Evolutionary conservation across 2,113 vertebrate genomes (phyloP).

Genomic region (Dryoscopus gambensis): DNA sequence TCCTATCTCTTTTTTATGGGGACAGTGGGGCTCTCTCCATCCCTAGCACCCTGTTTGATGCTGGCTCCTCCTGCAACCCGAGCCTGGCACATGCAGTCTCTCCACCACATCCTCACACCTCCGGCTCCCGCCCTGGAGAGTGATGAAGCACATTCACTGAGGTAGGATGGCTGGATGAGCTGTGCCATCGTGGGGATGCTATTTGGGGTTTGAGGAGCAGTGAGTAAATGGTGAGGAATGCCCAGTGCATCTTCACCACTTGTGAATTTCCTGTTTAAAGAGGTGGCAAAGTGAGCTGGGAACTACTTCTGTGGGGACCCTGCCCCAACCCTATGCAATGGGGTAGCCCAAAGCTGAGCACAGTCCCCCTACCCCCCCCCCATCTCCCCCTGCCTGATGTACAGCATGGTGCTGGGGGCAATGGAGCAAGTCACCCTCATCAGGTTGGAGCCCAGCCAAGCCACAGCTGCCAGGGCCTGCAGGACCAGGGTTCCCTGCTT

Average conservation of each 20-base stretch:
- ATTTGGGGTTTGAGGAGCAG: no score
- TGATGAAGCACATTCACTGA: no score
- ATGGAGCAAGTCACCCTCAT: not conserved
- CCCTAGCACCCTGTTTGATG: no score
- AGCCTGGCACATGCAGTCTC: no score
- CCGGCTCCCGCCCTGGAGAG: no score
- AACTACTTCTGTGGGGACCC: not conserved
- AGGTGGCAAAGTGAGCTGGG: not conserved
- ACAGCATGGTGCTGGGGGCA: not conserved
- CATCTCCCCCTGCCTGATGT: not conserved
- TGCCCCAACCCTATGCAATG: not conserved
- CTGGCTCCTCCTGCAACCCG: no score
- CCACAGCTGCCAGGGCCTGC: accelerated
- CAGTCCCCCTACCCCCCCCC: not conserved
- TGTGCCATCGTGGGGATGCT: no score
- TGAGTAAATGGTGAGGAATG: no score
- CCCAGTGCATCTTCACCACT: not conserved
- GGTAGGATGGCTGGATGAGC: no score
- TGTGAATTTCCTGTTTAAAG: conserved; percentile 28
- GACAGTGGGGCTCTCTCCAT: no score
- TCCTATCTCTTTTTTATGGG: no score
- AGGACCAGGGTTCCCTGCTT: not conserved
- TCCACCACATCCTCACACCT: no score
- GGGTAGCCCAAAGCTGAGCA: not conserved
- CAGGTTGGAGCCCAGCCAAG: not conserved